Conservation (phyloP, 1,140 invertebrate genomes). For the Nephila pilipes region DNA sequence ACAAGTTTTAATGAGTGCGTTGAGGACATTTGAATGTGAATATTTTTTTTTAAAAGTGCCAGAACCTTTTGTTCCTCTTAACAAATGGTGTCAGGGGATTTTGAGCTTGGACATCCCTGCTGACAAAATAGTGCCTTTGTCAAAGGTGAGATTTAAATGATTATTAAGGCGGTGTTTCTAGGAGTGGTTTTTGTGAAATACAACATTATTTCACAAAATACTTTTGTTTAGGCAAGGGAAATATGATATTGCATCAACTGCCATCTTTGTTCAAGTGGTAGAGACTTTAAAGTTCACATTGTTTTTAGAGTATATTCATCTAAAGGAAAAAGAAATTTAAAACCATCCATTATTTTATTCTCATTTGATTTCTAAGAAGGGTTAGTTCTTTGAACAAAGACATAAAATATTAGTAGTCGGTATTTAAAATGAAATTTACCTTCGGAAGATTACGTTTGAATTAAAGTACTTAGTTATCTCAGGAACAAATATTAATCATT, state of each 20-base stretch:
- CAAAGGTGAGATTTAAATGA: background rate
- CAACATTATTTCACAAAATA: background rate
- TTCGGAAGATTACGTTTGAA: no score
- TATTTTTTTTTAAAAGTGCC: conserved; percentile 8
- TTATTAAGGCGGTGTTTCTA: background rate
- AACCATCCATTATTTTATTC: background rate
- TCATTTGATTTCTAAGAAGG: no score
- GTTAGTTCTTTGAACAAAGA: no score
- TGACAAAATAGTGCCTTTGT: background rate
- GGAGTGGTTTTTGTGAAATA: no score
- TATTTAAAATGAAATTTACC: no score
- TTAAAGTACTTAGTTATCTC: no score
- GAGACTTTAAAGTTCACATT: background rate
- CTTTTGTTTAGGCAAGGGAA: background rate
- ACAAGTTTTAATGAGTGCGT: conserved; percentile 25
- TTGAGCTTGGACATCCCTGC: background rate
- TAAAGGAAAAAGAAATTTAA: background rate
- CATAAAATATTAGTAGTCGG: no score
- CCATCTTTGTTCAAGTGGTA: background rate
- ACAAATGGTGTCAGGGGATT: conserved; percentile 13
- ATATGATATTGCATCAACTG: background rate
- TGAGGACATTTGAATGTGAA: conserved; percentile 13
- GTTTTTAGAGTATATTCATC: no score
- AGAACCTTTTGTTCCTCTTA: conserved; percentile 16
- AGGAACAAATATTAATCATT: no score